Evolutionary conservation across 2,888 invertebrate species (phyloP), one percentile per base, ranked within the genome.

Genomic region (Lasioglossum vierecki): DNA sequence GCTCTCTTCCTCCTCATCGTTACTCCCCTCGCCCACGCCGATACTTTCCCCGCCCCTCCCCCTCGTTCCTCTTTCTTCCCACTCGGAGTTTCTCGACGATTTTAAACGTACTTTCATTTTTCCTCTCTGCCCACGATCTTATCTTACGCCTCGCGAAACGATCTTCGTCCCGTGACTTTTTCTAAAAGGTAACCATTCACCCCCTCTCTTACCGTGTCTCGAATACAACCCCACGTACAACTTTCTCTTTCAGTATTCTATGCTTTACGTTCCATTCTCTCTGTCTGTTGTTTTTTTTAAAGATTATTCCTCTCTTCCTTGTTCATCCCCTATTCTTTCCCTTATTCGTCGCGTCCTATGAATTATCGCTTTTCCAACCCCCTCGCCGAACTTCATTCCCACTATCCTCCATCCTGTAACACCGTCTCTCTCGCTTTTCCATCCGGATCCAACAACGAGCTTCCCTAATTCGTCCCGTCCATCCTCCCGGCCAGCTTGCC

Each of bases 171-270:
- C 30, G 63, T 63, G 63, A 2, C 15, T 13, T 30, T 30, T 63
- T 0, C 2, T 2, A 18, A 63, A 44, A 63, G 15, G 15, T 30
- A 15, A 35, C 30, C 6, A 6, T 63, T 63, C 63, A 60, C 5
- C 60, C 30, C 26, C 15, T 30, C 26, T 60, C 68, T 46, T 4
- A 1, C 11, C n/a, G 3, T 13, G 26, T 5, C 26, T 26, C 4
- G 13, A 26, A 60, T n/a, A 30, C 26, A 35, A 35, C 18, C 15
- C 72, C 71, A 13, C 49, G 57, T 70, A 80, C 13, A 82, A 82
- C 81, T 81, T 81, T 82, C 72, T 77, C 68, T 78, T 84, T 82
- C 53, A 46, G 57, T n/a, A 49, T 49, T 8, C 26, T 41, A 26
- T 26, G 15, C 30, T 72, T 18, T 53, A 8, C 53, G 18, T 35